Conservation (phyloP, 2,888 invertebrate species). For the Nymphalis polychloros region DNA sequence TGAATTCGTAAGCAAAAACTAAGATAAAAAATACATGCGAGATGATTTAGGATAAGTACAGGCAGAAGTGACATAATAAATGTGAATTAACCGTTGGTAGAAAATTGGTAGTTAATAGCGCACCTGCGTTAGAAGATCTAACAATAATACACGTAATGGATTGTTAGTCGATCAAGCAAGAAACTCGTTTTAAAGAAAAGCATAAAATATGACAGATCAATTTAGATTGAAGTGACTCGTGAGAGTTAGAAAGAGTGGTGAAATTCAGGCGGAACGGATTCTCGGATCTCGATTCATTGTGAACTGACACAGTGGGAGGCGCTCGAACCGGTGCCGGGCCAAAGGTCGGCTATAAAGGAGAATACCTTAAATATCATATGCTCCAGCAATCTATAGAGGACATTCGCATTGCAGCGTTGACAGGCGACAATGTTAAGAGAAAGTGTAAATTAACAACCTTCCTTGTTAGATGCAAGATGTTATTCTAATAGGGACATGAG, state of each 20-base stretch:
- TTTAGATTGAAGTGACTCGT: constrained; percentile 66
- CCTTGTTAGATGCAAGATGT: constrained; percentile 22
- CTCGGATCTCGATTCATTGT: constrained; percentile 60
- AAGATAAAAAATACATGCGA: constrained; percentile 3
- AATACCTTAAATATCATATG: constrained; percentile 39
- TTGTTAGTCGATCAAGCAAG: constrained; percentile 12
- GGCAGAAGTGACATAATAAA: constrained; percentile 19
- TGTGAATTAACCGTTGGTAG: neutral
- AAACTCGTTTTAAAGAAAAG: constrained; percentile 52
- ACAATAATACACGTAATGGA: neutral
- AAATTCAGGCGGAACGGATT: constrained; percentile 70
- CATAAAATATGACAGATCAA: constrained; percentile 73
- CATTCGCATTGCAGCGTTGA: constrained; percentile 46
- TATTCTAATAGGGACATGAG: constrained; percentile 14
- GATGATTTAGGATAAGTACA: constrained; percentile 21
- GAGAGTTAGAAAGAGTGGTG: constrained; percentile 64
- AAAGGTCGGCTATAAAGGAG: constrained; percentile 53
- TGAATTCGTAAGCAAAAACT: constrained; percentile 48
- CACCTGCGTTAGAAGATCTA: neutral
- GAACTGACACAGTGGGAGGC: constrained; percentile 51
- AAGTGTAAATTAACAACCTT: constrained; percentile 56
- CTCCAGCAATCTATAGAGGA: constrained; percentile 42
- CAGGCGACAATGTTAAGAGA: constrained; percentile 52
- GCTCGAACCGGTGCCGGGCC: constrained; percentile 47
- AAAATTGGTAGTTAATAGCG: constrained; percentile 11